Evolutionary conservation across 1,140 invertebrate genomes (phyloP).

Genomic region (Pteromalus puparum): DNA sequence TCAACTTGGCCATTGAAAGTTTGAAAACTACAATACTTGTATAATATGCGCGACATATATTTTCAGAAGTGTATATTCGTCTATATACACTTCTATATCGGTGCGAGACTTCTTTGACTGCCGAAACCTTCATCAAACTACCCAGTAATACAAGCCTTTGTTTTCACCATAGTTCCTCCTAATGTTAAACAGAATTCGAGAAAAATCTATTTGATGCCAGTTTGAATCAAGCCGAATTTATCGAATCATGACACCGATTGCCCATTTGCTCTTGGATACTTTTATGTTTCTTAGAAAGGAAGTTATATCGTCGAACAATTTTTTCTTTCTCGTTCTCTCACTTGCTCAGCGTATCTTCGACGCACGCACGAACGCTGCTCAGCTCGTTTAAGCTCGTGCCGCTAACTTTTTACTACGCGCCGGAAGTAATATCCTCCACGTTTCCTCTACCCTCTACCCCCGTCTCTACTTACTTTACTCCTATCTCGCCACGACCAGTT

Average conservation of each 20-base stretch:
- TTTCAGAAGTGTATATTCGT: background rate
- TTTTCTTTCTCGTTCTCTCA: background rate
- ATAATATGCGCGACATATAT: background rate
- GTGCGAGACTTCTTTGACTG: no score
- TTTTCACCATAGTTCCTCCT: no score
- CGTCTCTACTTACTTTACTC: background rate
- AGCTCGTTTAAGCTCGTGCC: slow-evolving; percentile 13
- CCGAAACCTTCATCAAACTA: no score
- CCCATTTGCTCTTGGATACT: background rate
- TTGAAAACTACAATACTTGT: background rate
- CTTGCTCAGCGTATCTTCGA: background rate
- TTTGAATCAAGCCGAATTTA: no score
- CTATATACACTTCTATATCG: background rate
- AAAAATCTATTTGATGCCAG: background rate
- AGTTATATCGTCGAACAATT: slow-evolving; percentile 1
- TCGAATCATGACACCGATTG: background rate
- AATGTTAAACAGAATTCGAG: background rate
- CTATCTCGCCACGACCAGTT: background rate
- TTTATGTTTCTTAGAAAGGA: slow-evolving; percentile 5
- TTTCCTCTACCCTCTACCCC: background rate
- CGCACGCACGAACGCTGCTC: background rate
- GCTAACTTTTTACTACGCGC: slow-evolving; percentile 26
- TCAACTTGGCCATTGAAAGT: background rate
- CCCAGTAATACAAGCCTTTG: no score
- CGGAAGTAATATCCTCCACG: slow-evolving; percentile 25